These are phyloP conservation scores for Trididemnum clinides DNA, from an alignment of 23 tunicate species.

Conservation along the genomic window DNA sequence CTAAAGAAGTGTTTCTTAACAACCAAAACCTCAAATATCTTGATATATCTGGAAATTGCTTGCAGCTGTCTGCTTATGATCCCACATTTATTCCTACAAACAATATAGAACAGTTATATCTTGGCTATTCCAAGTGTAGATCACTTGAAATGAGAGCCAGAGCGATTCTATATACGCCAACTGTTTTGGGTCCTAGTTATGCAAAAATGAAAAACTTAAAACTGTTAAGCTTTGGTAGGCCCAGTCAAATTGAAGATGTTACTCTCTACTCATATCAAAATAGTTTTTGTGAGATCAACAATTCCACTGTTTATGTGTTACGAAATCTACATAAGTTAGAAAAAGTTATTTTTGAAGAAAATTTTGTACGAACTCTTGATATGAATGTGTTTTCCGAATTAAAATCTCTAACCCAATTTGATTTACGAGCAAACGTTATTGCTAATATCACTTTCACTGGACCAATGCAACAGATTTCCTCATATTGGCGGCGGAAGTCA, in stretches of 20 bases:
- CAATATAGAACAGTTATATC: not conserved
- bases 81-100: not conserved
- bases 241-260: not conserved
- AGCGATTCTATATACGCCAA: not conserved
- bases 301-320: not conserved
- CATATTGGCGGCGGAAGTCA: not conserved
- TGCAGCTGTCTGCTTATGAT: not conserved
- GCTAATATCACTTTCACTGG: not conserved
- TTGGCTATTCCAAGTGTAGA: not conserved
- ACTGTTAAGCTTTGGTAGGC: not conserved
- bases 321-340: not conserved
- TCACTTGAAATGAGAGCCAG: not conserved
- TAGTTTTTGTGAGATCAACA: not conserved
- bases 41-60: slow-evolving; percentile 10
- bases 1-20: not conserved
- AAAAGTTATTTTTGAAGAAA: not conserved
- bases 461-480: not conserved
- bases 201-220: not conserved
- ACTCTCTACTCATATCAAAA: not conserved
- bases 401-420: not conserved
- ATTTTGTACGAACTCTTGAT: not conserved
- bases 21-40: not conserved
- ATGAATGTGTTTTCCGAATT: not conserved
- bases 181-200: not conserved
- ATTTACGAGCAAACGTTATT: not conserved